These are phyloP conservation scores for Oligia fasciuncula DNA, from an alignment of 2,888 invertebrate genomes.

Conservation along the genomic window DNA sequence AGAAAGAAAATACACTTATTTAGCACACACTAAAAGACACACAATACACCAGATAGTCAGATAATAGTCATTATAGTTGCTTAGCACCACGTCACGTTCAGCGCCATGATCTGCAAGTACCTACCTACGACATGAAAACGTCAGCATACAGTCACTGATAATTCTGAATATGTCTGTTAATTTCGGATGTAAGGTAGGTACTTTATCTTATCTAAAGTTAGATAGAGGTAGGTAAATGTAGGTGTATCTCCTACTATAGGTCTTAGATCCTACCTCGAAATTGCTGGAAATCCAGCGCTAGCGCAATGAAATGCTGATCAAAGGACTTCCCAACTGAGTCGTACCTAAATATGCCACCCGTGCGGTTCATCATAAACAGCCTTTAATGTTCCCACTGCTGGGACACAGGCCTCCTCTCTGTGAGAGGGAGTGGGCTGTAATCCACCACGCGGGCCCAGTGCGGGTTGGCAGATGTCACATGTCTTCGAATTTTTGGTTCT, in stretches of 20 bases:
- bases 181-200: background rate
- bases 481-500: too few relatives aligned
- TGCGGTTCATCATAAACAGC: too few relatives aligned
- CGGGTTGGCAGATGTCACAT: too few relatives aligned
- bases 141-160: slow-evolving; percentile 4
- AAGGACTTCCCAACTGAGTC: background rate
- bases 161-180: background rate
- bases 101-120: slow-evolving; percentile 22
- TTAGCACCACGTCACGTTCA: background rate
- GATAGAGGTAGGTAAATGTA: background rate
- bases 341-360: background rate
- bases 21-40: too few relatives aligned
- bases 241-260: background rate
- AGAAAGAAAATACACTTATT: too few relatives aligned
- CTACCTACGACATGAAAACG: slow-evolving; percentile 15
- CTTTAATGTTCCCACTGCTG: too few relatives aligned
- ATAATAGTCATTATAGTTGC: background rate
- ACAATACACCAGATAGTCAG: too few relatives aligned
- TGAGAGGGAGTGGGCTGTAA: too few relatives aligned
- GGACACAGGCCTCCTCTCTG: too few relatives aligned
- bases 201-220: background rate
- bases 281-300: background rate
- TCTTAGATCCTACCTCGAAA: background rate
- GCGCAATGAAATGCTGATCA: slow-evolving; percentile 12
- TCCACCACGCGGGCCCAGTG: too few relatives aligned